phyloP scores from a whole-genome alignment of 2,797 vertebrate genomes.

The Hozukius guyotensis region DNA sequence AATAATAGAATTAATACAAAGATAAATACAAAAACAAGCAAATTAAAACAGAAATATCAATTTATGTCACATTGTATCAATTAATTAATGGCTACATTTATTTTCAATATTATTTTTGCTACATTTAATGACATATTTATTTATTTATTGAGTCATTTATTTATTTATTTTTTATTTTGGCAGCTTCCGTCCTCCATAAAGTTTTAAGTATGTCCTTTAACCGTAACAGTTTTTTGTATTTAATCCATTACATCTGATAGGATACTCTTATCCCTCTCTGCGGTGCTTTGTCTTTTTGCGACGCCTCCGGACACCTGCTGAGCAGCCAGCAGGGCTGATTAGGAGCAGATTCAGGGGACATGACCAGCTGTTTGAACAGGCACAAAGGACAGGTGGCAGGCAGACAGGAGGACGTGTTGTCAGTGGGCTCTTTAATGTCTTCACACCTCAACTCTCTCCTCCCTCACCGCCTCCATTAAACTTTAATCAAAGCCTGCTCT shows the following conservation, averaged over 20 bases:
- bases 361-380: conserved; percentile 57
- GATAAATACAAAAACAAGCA: too few relatives aligned
- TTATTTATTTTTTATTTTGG: too few relatives aligned
- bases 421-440: not conserved
- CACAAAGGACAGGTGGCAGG: conserved; percentile 58
- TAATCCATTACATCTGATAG: not conserved
- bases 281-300: conserved; percentile 3
- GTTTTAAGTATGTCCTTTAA: not conserved
- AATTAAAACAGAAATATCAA: too few relatives aligned
- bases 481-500: conserved; percentile 34
- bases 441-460: not conserved
- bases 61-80: too few relatives aligned
- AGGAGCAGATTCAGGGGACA: not conserved
- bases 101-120: too few relatives aligned
- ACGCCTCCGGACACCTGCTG: conserved; percentile 22
- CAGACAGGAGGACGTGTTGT: conserved; percentile 8
- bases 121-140: too few relatives aligned
- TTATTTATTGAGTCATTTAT: too few relatives aligned
- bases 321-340: conserved; percentile 29
- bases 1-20: too few relatives aligned
- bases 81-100: too few relatives aligned
- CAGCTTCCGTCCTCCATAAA: too few relatives aligned
- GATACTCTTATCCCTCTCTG: not conserved
- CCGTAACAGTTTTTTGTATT: not conserved
- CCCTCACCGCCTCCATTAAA: conserved; percentile 2